Percentiles rank a stretch among this genome's conserved stretches.
Evolutionary conservation across 2,888 invertebrate genomes (phyloP).

Genomic region (Electrophaes corylata): DNA sequence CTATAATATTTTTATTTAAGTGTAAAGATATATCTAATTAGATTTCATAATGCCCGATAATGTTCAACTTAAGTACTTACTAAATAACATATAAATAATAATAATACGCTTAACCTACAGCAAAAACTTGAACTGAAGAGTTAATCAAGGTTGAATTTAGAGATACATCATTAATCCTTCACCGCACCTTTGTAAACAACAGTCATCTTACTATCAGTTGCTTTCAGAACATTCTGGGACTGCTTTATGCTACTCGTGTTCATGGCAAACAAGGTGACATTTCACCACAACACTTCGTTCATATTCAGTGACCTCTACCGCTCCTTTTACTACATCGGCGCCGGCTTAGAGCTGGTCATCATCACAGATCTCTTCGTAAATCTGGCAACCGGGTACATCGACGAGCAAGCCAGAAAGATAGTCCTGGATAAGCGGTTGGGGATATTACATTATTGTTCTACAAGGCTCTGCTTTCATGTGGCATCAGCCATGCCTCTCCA

Average conservation of each 20-base stretch:
- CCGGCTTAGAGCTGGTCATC: constrained; percentile 38
- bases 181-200: not conserved
- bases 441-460: constrained; percentile 44
- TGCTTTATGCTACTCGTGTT: constrained; percentile 36
- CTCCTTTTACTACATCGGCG: constrained; percentile 34
- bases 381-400: constrained; percentile 44
- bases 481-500: constrained; percentile 48
- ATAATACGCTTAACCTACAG: too few relatives aligned
- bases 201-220: not conserved
- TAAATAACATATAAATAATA: too few relatives aligned
- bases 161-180: not conserved
- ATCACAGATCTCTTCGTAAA: constrained; percentile 45
- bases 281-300: constrained; percentile 43
- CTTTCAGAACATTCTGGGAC: constrained; percentile 50
- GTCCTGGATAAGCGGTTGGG: constrained; percentile 39
- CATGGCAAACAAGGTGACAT: constrained; percentile 35
- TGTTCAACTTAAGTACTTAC: too few relatives aligned
- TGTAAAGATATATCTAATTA: too few relatives aligned
- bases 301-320: constrained; percentile 26
- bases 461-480: constrained; percentile 46
- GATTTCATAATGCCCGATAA: too few relatives aligned
- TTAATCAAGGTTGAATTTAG: too few relatives aligned
- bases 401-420: constrained; percentile 35
- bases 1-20: too few relatives aligned
- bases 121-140: too few relatives aligned